Conservation (phyloP, 2,888 invertebrate genomes). For the Troides aeacus region DNA sequence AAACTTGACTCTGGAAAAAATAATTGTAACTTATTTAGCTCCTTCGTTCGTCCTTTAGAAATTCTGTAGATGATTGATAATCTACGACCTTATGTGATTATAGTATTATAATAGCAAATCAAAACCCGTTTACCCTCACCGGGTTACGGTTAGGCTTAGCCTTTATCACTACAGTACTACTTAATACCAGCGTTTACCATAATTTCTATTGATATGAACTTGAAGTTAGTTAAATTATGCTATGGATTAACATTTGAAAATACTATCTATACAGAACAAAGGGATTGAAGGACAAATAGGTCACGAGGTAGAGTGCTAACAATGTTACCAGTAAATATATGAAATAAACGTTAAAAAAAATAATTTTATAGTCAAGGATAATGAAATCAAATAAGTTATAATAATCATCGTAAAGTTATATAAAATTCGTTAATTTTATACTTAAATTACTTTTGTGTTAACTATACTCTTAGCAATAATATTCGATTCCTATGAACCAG, state of each 20-base stretch:
- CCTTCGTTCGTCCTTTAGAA: background rate
- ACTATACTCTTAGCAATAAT: no score
- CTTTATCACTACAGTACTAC: background rate
- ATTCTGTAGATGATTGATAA: background rate
- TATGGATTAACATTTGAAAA: background rate
- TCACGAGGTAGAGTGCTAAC: no score
- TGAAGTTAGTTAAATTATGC: background rate
- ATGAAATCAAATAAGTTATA: no score
- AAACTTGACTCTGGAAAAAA: conserved; percentile 66
- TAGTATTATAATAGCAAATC: conserved; percentile 1
- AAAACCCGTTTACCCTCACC: conserved; percentile 1
- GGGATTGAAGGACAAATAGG: background rate
- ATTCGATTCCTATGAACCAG: background rate
- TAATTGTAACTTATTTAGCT: conserved; percentile 22
- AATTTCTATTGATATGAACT: background rate
- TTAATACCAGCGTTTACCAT: background rate
- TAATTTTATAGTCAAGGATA: no score
- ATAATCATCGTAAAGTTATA: no score
- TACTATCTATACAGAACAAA: background rate
- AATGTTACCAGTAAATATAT: no score
- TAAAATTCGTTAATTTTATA: no score
- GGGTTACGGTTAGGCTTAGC: background rate
- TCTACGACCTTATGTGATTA: background rate
- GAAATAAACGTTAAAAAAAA: no score
- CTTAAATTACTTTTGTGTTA: no score